Conservation (phyloP, 2,113 vertebrate species). For the Ammodytes marinus region DNA sequence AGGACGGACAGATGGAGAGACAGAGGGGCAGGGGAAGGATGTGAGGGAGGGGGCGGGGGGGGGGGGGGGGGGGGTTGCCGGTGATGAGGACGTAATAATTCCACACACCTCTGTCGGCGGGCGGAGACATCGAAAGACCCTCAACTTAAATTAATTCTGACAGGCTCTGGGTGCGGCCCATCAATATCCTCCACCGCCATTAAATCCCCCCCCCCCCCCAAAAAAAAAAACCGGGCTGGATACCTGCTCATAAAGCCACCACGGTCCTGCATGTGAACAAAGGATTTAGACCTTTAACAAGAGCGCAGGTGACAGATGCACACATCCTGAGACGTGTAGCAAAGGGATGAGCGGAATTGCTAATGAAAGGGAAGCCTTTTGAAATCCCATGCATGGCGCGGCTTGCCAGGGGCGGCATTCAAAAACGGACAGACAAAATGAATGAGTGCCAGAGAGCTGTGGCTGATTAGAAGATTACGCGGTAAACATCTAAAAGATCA, state of each 20-base stretch:
- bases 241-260: constrained; percentile 49
- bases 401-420: constrained; percentile 18
- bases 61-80: not conserved
- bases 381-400: not conserved
- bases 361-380: constrained; percentile 55
- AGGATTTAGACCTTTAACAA: constrained; percentile 28
- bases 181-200: constrained; percentile 62
- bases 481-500: constrained; percentile 52
- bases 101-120: constrained; percentile 38
- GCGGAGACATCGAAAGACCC: constrained; percentile 60
- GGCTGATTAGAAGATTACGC: constrained; percentile 62
- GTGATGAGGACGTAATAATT: constrained; percentile 68
- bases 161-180: constrained; percentile 58
- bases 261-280: constrained; percentile 32
- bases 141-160: constrained; percentile 71
- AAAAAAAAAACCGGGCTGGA: constrained; percentile 47
- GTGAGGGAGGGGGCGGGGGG: not conserved
- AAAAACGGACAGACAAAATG: constrained; percentile 31
- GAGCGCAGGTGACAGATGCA: constrained; percentile 47
- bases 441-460: constrained; percentile 34
- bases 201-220: constrained; percentile 58
- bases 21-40: constrained; percentile 19
- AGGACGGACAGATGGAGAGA: constrained; percentile 51
- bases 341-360: constrained; percentile 40
- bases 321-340: constrained; percentile 18